Evolutionary conservation across 2,797 vertebrate genomes (phyloP).

Genomic region (Brachymystax lenok): DNA sequence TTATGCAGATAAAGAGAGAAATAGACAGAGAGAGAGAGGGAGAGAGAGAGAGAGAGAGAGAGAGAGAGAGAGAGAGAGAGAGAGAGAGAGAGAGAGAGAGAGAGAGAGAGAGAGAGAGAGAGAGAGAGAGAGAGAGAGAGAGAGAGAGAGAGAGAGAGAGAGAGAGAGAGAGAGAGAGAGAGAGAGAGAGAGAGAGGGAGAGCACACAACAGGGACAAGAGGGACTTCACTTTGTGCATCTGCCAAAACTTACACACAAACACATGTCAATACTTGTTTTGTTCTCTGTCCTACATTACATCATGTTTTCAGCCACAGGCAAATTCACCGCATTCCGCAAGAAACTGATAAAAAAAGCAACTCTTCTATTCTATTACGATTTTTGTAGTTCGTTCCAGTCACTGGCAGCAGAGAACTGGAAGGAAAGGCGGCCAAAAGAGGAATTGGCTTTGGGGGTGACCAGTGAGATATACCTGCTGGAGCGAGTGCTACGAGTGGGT

Average conservation of each 20-base stretch:
- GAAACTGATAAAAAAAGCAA: not conserved
- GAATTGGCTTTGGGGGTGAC: too few relatives aligned
- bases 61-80: not conserved
- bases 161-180: not conserved
- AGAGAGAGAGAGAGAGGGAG: not conserved
- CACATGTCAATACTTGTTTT: not conserved
- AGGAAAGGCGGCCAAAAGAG: too few relatives aligned
- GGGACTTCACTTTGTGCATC: not conserved
- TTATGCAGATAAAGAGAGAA: not conserved
- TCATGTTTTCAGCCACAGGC: not conserved
- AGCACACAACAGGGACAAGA: not conserved
- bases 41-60: not conserved
- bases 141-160: not conserved
- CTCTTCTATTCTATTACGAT: not conserved
- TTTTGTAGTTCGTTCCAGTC: too few relatives aligned
- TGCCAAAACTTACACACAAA: not conserved
- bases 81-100: conserved; percentile 29
- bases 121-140: not conserved
- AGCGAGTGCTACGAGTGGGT: too few relatives aligned
- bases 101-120: not conserved
- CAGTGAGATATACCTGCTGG: too few relatives aligned
- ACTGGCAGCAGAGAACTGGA: too few relatives aligned
- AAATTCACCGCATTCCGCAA: not conserved
- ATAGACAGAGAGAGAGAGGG: not conserved
- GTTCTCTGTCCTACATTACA: not conserved